Evolutionary conservation across 2,797 vertebrate genomes (phyloP), one percentile per base, ranked within the genome.

Genomic region (Atherinosoma microstoma): DNA sequence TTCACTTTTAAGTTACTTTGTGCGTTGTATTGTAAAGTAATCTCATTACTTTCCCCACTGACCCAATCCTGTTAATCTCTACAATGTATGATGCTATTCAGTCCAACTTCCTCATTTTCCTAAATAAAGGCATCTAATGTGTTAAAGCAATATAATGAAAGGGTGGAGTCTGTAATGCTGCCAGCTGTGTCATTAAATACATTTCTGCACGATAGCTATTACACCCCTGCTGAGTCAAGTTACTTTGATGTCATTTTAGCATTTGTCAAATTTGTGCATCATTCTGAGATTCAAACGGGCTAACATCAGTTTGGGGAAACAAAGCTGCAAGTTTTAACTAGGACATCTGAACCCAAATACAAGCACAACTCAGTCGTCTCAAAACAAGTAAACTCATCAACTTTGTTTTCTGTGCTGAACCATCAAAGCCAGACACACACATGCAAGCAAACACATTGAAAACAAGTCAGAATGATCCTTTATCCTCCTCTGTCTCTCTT

Each of bases 251-350:
- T 75, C 79, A 2, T 51, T 80, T 89, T 82, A 84, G 75, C 82
- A 84, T 84, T 70, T 84, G 79, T 78, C 76, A 78, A 83, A 82
- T 67, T 6, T 78, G 64, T 58, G 70, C 20, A 24, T 64, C 36
- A 66, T 72, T 84, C 32, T 49, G 79, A 81, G 73, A 76, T 60
- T 73, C 1, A 34, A 53, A 22, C 47, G 4, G 58, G 57, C 76
- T 78, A 75, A 9, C 73, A 62, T 80, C 75, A 81, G 84, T 80
- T 87, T 84, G 75, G 81, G 67, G 79, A 12, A 88, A 75, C 80
- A 86, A 84, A 86, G 85, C 24, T 30, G 0, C 4, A 74, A 77
- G 83, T 82, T 87, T 74, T 87, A 91, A 88, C 80, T 87, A 81
- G 86, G 84, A 67, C 84, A 85, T 82, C 64, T 16, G n/a, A 82